phyloP scores from a whole-genome alignment of 2,888 invertebrate genomes.

The Phaonia tiefii region DNA sequence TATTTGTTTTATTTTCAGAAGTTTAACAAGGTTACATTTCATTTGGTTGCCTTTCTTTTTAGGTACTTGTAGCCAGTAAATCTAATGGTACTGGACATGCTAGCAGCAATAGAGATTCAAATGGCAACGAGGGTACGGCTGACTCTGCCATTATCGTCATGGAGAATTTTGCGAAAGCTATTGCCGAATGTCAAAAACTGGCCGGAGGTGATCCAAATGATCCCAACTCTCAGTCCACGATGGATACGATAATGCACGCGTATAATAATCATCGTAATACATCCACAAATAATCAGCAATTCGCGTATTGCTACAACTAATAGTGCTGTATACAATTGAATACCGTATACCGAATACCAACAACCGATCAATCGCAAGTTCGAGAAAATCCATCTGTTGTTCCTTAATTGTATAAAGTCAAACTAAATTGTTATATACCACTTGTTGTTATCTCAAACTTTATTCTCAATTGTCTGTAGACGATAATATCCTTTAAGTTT shows the following conservation, averaged over 20 bases:
- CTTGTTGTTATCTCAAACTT: slow-evolving; percentile 1
- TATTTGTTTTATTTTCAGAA: background rate
- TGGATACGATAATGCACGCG: slow-evolving; percentile 77
- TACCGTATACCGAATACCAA: background rate
- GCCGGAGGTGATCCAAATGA: slow-evolving; percentile 66
- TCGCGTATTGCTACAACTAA: slow-evolving; percentile 74
- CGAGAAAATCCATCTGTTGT: slow-evolving; percentile 63
- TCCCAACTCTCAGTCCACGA: slow-evolving; percentile 73
- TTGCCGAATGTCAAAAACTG: slow-evolving; percentile 71
- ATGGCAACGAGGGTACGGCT: slow-evolving; percentile 45
- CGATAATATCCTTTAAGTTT: background rate
- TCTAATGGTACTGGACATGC: slow-evolving; percentile 54
- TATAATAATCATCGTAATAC: slow-evolving; percentile 75
- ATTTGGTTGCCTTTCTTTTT: slow-evolving; percentile 17
- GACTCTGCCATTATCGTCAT: slow-evolving; percentile 41
- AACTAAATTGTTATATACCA: slow-evolving; percentile 69
- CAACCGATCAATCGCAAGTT: background rate
- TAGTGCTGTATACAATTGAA: background rate
- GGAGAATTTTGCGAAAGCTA: slow-evolving; percentile 66
- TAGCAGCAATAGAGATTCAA: slow-evolving; percentile 50
- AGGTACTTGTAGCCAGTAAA: slow-evolving; percentile 72
- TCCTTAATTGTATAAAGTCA: slow-evolving; percentile 74
- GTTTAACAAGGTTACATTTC: background rate
- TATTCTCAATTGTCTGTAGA: slow-evolving; percentile 13
- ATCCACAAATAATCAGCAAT: slow-evolving; percentile 71